phyloP scores from a whole-genome alignment of 2,888 invertebrate genomes.

The Thymelicus lineola region DNA sequence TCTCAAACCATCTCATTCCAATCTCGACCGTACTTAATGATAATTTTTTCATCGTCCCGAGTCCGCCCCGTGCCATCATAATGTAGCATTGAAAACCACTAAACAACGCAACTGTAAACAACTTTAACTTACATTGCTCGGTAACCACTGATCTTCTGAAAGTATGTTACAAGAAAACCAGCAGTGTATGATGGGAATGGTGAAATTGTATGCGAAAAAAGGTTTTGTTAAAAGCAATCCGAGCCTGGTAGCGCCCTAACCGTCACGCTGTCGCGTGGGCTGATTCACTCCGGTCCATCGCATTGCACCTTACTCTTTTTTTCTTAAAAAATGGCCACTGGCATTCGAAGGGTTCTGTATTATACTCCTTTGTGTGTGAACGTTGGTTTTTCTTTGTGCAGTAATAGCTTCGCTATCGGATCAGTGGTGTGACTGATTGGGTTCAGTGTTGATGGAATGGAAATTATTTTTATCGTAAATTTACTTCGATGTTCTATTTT shows the following conservation, averaged over 20 bases:
- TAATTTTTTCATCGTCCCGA: conserved; percentile 45
- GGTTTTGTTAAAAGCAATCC: conserved; percentile 48
- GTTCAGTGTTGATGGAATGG: conserved; percentile 22
- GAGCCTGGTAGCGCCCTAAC: conserved; percentile 64
- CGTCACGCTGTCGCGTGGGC: conserved; percentile 81
- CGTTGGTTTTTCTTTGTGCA: conserved; percentile 12
- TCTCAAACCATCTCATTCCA: conserved; percentile 50
- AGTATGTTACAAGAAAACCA: background rate
- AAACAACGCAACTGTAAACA: background rate
- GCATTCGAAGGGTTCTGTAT: conserved; percentile 52
- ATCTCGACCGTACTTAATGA: conserved; percentile 51
- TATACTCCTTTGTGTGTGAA: conserved; percentile 27
- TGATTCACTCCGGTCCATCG: conserved; percentile 71
- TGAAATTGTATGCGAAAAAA: conserved; percentile 26
- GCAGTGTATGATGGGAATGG: conserved; percentile 38
- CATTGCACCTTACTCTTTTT: conserved; percentile 76
- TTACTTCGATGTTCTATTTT: background rate
- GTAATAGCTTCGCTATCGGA: conserved; percentile 30
- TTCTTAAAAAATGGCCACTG: conserved; percentile 47
- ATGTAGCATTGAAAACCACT: conserved; percentile 19
- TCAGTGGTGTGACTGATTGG: conserved; percentile 29
- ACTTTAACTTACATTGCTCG: conserved; percentile 40
- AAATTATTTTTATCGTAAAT: conserved; percentile 16
- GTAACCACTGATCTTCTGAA: background rate
- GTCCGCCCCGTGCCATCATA: conserved; percentile 35